Base-by-base conservation (phyloP, 1,140 invertebrate genomes). In the Lucilia cuprina region DNA sequence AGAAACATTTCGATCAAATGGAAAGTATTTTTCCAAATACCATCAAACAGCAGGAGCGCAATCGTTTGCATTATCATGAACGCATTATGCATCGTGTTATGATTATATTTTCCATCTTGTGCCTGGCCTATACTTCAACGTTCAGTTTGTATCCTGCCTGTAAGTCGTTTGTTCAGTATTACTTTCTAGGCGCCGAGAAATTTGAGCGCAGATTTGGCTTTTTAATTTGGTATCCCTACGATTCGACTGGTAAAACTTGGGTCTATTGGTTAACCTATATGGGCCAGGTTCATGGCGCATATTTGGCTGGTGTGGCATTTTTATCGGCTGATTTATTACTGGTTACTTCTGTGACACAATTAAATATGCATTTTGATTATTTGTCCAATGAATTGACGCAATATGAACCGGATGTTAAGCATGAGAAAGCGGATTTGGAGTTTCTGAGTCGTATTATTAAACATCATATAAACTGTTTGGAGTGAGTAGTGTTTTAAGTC, bases 301-400 rank as follows among this genome's bases (percentile, higher is more conserved):
- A 89, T 74, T 83, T 90, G 80, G 89, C 89, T 2, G 89, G 88
- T 10, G 88, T 89, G 12, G 89, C 89, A 4, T 90, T 90, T 19
- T 87, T 90, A 50, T 89, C 89, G 10, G 89, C 88, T 0, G 89
- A 90, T 84, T 65, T 90, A 0, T 35, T 90, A 14, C 83, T 90
- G 3, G 85, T 90, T n/a, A 87, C 89, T 13, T 86, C 89, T 34
- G 88, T 90, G 19, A 90, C 89, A 0, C 89, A 90, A 82, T 85
- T 90, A 9, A 90, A 88, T 74, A 90, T 90, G 89, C 89, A 90
- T 82, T 90, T 90, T 17, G 85, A 86, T 35, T 88, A 88, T 14
- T 88, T 90, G 12, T 85, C 89, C 0, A 84, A 50, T 17, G 60
- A 87, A 0, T 83, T 90, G 14, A 87, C 88, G 47, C 17, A 84